Conservation (phyloP, 2,113 vertebrate genomes). For the Zosterops japonicus region DNA sequence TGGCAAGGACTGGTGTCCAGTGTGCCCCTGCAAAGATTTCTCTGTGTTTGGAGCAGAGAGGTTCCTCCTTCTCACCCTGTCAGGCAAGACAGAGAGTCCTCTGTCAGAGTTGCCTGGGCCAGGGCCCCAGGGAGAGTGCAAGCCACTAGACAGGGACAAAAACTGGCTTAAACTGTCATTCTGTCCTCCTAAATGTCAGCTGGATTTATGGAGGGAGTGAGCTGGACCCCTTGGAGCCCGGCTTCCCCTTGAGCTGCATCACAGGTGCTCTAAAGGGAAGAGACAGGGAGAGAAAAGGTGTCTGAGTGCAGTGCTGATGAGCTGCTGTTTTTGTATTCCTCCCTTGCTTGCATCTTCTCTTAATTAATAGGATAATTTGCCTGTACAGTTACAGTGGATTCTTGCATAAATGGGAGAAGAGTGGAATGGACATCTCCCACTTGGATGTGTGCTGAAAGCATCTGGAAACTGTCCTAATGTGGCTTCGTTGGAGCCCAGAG, state of each 20-base stretch:
- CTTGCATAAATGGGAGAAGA: neutral
- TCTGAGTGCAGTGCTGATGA: neutral
- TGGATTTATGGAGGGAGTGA: neutral
- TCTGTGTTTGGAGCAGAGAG: neutral
- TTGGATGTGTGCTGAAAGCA: neutral
- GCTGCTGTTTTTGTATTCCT: neutral
- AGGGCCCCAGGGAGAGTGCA: neutral
- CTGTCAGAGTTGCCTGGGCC: neutral
- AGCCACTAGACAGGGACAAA: neutral
- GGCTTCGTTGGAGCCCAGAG: neutral
- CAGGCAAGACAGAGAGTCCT: neutral
- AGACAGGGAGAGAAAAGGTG: neutral
- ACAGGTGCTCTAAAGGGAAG: neutral
- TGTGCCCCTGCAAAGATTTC: neutral
- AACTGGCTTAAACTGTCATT: neutral
- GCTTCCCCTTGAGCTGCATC: neutral
- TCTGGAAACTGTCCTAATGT: neutral
- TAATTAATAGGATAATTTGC: neutral
- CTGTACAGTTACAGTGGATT: neutral
- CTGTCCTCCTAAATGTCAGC: neutral
- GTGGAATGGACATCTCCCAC: neutral
- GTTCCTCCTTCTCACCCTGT: neutral
- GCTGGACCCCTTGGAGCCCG: neutral
- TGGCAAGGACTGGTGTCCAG: neutral
- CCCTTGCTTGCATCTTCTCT: neutral